Conservation (phyloP, 2,113 vertebrate genomes). For the Promerops cafer region DNA sequence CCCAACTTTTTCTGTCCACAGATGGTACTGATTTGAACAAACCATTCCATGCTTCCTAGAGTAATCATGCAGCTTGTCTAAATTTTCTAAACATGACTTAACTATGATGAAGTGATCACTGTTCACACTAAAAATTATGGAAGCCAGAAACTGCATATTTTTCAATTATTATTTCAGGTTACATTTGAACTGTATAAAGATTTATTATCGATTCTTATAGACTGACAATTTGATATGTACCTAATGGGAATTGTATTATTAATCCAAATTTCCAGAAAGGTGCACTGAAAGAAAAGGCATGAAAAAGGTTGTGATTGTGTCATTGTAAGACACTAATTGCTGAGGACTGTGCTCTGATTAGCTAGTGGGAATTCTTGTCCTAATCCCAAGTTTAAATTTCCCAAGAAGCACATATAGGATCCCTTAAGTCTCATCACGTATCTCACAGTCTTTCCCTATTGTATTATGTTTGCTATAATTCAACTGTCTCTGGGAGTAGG, state of each 20-base stretch:
- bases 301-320: background rate
- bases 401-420: background rate
- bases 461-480: background rate
- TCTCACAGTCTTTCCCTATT: background rate
- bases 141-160: slow-evolving; percentile 21
- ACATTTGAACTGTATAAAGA: background rate
- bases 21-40: slow-evolving; percentile 78
- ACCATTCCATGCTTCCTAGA: slow-evolving; percentile 71
- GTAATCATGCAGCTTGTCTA: slow-evolving; percentile 69
- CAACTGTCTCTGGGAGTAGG: background rate
- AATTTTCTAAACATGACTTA: slow-evolving; percentile 75
- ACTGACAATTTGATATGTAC: background rate
- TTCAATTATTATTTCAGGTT: slow-evolving; percentile 38
- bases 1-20: slow-evolving; percentile 66
- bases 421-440: background rate
- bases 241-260: background rate
- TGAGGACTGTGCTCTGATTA: background rate
- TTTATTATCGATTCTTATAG: background rate
- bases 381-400: background rate
- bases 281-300: background rate
- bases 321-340: background rate
- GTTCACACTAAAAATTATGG: slow-evolving; percentile 49
- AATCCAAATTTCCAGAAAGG: background rate
- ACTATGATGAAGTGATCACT: slow-evolving; percentile 69
- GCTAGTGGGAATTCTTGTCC: background rate